Evolutionary conservation across 2,797 vertebrate genomes (phyloP).

Genomic region (Falco biarmicus): DNA sequence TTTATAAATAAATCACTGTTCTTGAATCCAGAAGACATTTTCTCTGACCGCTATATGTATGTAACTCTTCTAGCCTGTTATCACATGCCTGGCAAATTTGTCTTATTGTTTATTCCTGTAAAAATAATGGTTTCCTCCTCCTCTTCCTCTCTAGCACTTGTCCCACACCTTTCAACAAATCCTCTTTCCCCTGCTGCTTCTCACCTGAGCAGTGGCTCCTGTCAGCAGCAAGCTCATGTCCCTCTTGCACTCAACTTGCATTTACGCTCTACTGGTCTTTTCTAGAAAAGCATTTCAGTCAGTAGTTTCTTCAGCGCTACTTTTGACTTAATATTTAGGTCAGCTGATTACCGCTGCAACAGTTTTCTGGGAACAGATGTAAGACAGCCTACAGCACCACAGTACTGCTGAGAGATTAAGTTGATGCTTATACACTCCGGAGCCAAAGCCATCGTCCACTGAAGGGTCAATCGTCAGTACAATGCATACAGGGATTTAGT

Average conservation of each 20-base stretch:
- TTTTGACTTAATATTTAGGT: not conserved
- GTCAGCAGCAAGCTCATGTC: not conserved
- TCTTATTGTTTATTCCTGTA: not conserved
- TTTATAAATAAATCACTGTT: constrained; percentile 59
- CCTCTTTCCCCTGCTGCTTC: constrained; percentile 8
- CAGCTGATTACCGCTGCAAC: not conserved
- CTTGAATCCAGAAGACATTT: constrained; percentile 23
- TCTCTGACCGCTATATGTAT: not conserved
- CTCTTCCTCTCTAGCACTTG: not conserved
- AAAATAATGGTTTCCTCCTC: constrained; percentile 39
- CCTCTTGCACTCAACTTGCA: not conserved
- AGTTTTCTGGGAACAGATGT: not conserved
- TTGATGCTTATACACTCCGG: not conserved
- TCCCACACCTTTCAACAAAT: not conserved
- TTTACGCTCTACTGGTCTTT: not conserved
- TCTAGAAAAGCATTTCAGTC: not conserved
- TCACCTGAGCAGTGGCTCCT: not conserved
- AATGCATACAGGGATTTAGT: constrained; percentile 9
- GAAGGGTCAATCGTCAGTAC: not conserved
- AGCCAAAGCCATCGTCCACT: not conserved
- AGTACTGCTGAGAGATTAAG: not conserved
- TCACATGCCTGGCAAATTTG: constrained; percentile 8
- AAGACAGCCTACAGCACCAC: not conserved
- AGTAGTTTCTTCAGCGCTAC: not conserved
- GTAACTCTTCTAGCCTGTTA: constrained; percentile 36